Evolutionary conservation across 1,140 invertebrate genomes (phyloP).

Genomic region (Agraylea sexmaculata): DNA sequence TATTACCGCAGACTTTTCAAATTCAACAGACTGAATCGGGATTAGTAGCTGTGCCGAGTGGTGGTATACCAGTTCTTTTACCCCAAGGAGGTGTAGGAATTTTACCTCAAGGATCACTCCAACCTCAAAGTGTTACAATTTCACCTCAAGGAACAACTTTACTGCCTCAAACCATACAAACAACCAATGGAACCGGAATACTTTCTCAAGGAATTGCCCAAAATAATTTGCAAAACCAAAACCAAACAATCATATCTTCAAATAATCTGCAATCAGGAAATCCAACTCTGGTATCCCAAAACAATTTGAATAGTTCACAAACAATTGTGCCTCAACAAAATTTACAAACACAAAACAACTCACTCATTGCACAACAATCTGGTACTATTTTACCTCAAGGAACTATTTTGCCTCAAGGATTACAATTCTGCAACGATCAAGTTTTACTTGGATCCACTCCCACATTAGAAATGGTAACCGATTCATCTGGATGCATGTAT

Average conservation of each 20-base stretch:
- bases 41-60: constrained; percentile 44
- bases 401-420: constrained; percentile 49
- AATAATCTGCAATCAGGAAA: constrained; percentile 33
- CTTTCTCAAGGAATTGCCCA: constrained; percentile 36
- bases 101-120: constrained; percentile 32
- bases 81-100: constrained; percentile 39
- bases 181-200: constrained; percentile 36
- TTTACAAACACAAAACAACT: constrained; percentile 34
- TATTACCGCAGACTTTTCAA: constrained; percentile 48
- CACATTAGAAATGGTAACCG: constrained; percentile 55
- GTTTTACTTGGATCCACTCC: constrained; percentile 52
- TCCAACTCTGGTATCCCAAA: constrained; percentile 35
- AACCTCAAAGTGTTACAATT: constrained; percentile 33
- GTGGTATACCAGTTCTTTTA: constrained; percentile 46
- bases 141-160: constrained; percentile 37
- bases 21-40: constrained; percentile 50
- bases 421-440: constrained; percentile 48
- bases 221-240: constrained; percentile 34
- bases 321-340: constrained; percentile 35
- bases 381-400: constrained; percentile 45
- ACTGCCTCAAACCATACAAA: constrained; percentile 38
- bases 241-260: constrained; percentile 31
- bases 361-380: constrained; percentile 32
- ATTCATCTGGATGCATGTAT: constrained; percentile 55
- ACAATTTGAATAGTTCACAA: constrained; percentile 35